Evolutionary conservation across 2,888 invertebrate species (phyloP), one percentile per base, ranked within the genome.

Genomic region (Eristalinus aeneus): DNA sequence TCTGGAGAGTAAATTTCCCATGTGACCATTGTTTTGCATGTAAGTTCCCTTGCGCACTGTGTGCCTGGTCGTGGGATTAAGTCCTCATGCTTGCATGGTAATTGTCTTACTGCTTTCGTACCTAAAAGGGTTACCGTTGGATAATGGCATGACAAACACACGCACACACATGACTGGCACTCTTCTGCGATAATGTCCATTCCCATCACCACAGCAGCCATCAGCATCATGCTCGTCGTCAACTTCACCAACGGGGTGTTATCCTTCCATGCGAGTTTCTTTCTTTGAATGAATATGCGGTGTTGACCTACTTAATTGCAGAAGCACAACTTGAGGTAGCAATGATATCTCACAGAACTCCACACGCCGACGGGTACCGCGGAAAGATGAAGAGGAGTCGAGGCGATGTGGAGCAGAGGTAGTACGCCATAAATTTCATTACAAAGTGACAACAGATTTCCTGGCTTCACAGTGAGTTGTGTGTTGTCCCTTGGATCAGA

Each of bases 271-370:
- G 53, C 76, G 76, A 22, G 46, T 56, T 74, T n/a, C 56, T 23
- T 56, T 64, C 56, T 78, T 78, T 79, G 69, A 78, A 78, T 83
- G 73, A 78, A 12, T 65, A 16, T 80, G 67, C 34, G 72, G 75
- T 73, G 68, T 81, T 81, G 85, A 69, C 81, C 85, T 76, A 85
- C 76, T 81, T 77, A 85, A 85, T 81, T 85, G 81, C 73, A 81
- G 81, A 64, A 69, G 76, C 76, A 81, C 68, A 73, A 85, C 80
- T 73, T 73, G 74, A 76, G 85, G 85, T 73, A 85, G 65, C 76
- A 69, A 73, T 72, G 27, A 73, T 61, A 68, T 31, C 32, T 16
- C 10, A 65, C 58, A 65, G 39, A 60, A 32, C 60, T 36, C 12
- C 56, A 34, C 4, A 61, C 1, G 32, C 31, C n/a, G 27, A 34